Evolutionary conservation across 1,140 invertebrate species (phyloP), one percentile per base, ranked within the genome.

Genomic region (Pristionchus pacificus): DNA sequence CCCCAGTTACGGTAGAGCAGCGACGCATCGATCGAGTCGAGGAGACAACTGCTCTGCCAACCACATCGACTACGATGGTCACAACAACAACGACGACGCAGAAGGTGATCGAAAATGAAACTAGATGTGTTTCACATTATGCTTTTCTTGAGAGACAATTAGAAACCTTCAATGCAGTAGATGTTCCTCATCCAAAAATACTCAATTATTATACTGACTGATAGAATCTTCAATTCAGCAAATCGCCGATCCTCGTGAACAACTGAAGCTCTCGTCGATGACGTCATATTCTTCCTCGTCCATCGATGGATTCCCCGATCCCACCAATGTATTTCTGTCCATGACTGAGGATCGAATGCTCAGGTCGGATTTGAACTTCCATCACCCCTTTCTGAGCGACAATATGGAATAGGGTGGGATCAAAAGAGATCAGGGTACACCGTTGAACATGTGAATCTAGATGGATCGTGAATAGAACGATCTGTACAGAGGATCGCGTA

Each of bases 361-460:
- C 6, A 49, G 38, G 38, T 49, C 19, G 6, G 6, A 49, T 49
- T 49, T 49, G n/a, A n/a, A n/a, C n/a, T n/a, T n/a, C n/a, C n/a
- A n/a, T n/a, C n/a, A n/a, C n/a, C n/a, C n/a, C n/a, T 49, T 73
- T 59, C 2, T 33, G 31, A 49, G 64, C 31, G 71, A 69, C 27
- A 68, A 68, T 24, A 62, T 57, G 15, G 60, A 68, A 28, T 60
- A 68, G 19, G 66, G 55, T 2, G 68, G 64, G 65, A 33, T 73
- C 13, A 10, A 27, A 30, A 60, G 19, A 13, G 49, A n/a, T 24
- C 10, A 30, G 13, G 29, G 27, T 24, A 15, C n/a, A 25, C 14
- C 30, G 70, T 24, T 71, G 29, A 31, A 69, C n/a, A 70, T 27
- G 29, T 0, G 70, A 70, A n/a, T 30, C 30, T 19, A 68, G 67